phyloP scores from a whole-genome alignment of 2,797 vertebrate genomes.

The Tragelaphus oryx region DNA sequence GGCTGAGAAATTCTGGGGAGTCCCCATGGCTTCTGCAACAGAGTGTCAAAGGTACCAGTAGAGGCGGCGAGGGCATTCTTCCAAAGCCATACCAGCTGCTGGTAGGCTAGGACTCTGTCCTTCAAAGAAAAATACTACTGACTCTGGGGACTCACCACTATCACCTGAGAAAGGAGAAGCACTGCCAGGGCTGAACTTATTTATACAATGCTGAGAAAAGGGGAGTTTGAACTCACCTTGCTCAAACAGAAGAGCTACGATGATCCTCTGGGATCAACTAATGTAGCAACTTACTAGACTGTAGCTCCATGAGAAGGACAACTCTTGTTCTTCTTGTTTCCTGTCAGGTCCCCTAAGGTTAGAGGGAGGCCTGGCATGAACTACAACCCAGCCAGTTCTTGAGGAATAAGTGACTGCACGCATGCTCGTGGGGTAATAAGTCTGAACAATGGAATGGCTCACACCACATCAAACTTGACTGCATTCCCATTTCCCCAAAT shows the following conservation, averaged over 20 bases:
- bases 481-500: not conserved
- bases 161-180: not conserved
- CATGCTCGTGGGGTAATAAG: not conserved
- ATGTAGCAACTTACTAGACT: not conserved
- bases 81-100: not conserved
- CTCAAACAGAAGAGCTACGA: not conserved
- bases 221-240: not conserved
- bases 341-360: not conserved
- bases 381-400: not conserved
- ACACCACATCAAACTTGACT: not conserved
- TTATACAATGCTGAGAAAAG: not conserved
- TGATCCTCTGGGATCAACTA: not conserved
- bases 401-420: not conserved
- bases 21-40: not conserved
- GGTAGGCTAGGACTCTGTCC: not conserved
- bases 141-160: not conserved
- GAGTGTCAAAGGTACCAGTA: not conserved
- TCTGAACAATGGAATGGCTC: not conserved
- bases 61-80: not conserved
- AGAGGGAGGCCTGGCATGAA: not conserved
- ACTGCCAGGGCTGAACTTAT: not conserved
- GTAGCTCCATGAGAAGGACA: not conserved
- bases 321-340: not conserved
- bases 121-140: not conserved
- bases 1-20: not conserved